Evolutionary conservation across 1,140 invertebrate genomes (phyloP).

Genomic region (Metopolophium dirhodum): DNA sequence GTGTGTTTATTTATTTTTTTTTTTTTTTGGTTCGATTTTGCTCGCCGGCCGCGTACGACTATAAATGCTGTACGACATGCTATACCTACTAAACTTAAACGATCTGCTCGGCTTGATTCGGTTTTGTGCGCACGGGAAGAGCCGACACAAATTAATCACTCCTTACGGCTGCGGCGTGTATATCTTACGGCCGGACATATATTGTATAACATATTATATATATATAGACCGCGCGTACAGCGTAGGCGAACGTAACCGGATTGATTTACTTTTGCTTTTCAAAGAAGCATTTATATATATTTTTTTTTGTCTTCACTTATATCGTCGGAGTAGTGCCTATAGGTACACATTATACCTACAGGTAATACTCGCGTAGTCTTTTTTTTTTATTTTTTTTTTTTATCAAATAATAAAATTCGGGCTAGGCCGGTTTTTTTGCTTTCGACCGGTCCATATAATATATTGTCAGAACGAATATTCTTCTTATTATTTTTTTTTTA

Average conservation of each 20-base stretch:
- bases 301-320: not conserved
- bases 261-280: slow-evolving; percentile 35
- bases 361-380: not conserved
- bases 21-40: not conserved
- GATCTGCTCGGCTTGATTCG: not conserved
- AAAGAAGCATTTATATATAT: not conserved
- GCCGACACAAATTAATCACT: not conserved
- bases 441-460: not conserved
- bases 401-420: not conserved
- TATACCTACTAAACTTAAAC: not conserved
- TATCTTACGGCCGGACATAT: not conserved
- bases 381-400: not conserved
- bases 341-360: not conserved
- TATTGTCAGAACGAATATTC: not conserved
- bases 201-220: not conserved
- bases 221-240: not conserved
- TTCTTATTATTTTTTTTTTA: not conserved
- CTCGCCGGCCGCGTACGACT: not conserved
- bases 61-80: not conserved
- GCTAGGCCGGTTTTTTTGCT: slow-evolving; percentile 35
- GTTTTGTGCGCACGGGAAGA: not conserved
- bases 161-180: not conserved
- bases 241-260: not conserved
- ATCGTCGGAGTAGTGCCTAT: not conserved
- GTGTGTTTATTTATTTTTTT: not conserved